Percentiles rank a stretch among this genome's conserved stretches.
phyloP scores from a whole-genome alignment of 2,888 invertebrate species.

The Empis livida region DNA sequence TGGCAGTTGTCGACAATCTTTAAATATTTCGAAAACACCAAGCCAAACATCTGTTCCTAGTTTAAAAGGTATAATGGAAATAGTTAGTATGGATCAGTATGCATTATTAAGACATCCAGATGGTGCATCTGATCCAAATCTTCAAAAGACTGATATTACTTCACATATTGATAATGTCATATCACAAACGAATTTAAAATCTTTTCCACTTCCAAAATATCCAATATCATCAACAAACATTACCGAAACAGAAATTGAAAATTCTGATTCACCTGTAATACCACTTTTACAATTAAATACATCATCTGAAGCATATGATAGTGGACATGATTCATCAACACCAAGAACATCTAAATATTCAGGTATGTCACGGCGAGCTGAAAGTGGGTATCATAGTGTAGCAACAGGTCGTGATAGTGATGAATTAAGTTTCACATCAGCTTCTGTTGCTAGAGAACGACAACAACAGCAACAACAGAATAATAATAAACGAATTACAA shows the following conservation, averaged over 20 bases:
- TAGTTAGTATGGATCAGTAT: constrained; percentile 43
- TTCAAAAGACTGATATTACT: constrained; percentile 29
- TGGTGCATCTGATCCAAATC: constrained; percentile 85
- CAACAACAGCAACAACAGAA: constrained; percentile 13
- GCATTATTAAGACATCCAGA: constrained; percentile 77
- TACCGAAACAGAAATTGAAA: constrained; percentile 6
- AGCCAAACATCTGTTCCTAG: constrained; percentile 38
- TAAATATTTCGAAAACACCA: constrained; percentile 28
- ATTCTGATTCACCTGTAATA: constrained; percentile 18
- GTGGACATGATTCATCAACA: constrained; percentile 73
- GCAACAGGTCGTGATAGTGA: constrained; percentile 66
- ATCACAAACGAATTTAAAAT: constrained; percentile 26
- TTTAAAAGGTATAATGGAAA: constrained; percentile 53
- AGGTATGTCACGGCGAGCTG: constrained; percentile 65
- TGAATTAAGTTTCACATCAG: constrained; percentile 74
- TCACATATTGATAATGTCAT: constrained; percentile 25
- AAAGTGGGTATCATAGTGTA: constrained; percentile 86
- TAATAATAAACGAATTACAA: constrained; percentile 30
- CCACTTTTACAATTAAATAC: constrained; percentile 32
- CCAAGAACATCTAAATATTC: constrained; percentile 72
- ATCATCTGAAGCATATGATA: constrained; percentile 57
- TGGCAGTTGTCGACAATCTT: constrained; percentile 21
- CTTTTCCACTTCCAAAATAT: constrained; percentile 23
- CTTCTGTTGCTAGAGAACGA: constrained; percentile 1
- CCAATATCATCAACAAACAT: constrained; percentile 13